phyloP scores from a whole-genome alignment of 2,797 vertebrate genomes.

The Clamator glandarius region DNA sequence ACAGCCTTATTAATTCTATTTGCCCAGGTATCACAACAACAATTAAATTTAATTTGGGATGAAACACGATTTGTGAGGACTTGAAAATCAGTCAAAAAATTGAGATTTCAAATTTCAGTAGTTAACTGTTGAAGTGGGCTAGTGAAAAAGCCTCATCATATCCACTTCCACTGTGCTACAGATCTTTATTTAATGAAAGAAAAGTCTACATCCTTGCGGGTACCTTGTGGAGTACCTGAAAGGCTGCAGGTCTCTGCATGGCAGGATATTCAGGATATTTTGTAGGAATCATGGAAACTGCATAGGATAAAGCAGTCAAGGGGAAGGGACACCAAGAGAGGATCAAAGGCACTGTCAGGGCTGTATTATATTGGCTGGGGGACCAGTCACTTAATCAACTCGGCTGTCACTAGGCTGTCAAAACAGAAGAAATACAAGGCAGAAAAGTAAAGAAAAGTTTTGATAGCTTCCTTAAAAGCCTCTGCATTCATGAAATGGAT shows the following conservation, averaged over 20 bases:
- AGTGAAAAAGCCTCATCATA: neutral
- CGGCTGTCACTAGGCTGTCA: neutral
- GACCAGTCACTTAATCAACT: neutral
- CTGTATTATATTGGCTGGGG: neutral
- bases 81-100: conserved; percentile 17
- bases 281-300: fast-evolving
- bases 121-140: neutral
- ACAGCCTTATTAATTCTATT: conserved; percentile 21
- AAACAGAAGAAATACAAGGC: neutral
- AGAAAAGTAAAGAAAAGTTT: neutral
- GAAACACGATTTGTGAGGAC: neutral
- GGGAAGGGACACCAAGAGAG: fast-evolving
- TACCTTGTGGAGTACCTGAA: fast-evolving
- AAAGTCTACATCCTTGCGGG: fast-evolving
- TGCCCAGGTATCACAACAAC: conserved; percentile 34
- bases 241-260: neutral
- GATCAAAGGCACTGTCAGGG: neutral
- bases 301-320: fast-evolving
- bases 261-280: neutral
- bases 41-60: conserved; percentile 37
- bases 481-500: neutral
- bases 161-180: neutral
- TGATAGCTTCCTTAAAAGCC: neutral
- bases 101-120: conserved; percentile 21
- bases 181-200: neutral